Base-by-base conservation (phyloP, 2,113 vertebrate species). In the Nipponia nippon region DNA sequence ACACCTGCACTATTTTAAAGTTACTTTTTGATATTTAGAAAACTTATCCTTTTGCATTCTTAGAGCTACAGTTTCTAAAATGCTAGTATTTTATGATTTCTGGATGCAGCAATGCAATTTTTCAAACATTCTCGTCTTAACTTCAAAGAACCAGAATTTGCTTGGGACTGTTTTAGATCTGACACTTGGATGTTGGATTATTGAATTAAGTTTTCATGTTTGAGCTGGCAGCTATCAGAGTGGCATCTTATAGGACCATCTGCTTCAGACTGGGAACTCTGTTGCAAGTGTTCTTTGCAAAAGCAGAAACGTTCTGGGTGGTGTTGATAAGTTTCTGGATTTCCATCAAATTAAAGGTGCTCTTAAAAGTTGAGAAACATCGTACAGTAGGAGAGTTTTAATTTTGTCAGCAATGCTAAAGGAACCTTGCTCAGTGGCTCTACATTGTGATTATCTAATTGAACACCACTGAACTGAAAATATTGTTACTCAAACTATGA, bases 401-500 rank as follows among this genome's bases (percentile, higher is more conserved):
- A 87, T 94, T 96, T 95, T 96, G 83, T 91, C 89, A 93, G 86
- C 95, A 94, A 93, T 87, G 91, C 93, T 63, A 83, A 89, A 89
- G 30, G 87, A 95, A 55, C 61, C 34, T 56, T 77, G 47, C 55
- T 94, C 58, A 38, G 62, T 95, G 82, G 79, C 75, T 86, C 83
- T 75, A 79, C 91, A 95, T 88, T 94, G 86, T 96, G 89, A 72
- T 95, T 69, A 94, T 93, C 83, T 91, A 95, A 95, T 94, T 95
- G 83, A 96, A 86, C 65, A 50, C 73, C 67, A 78, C 84, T 89
- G 92, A 94, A 55, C 76, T 94, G 87, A 95, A 97, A 96, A 95
- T 94, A 93, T 67, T 61, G 34, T 92, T 96, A 59, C 75, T 91
- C 44, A 83, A 93, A 88, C 70, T 90, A 85, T 87, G 87, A 65